Percentiles rank a stretch among this genome's conserved stretches.
Evolutionary conservation across 2,888 invertebrate genomes (phyloP).

Genomic region (Phasia obesa): DNA sequence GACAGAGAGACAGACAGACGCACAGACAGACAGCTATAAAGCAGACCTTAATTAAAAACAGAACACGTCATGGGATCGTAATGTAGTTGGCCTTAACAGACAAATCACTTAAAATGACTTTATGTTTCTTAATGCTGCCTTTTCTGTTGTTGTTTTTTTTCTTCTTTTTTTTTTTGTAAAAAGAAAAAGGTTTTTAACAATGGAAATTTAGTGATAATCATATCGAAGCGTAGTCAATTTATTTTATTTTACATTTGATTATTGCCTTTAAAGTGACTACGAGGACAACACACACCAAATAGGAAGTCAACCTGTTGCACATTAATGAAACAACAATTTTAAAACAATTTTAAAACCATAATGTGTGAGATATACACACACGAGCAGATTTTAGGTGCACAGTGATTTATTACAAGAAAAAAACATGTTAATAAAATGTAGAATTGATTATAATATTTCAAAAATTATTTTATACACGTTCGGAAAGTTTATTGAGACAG

Average conservation of each 20-base stretch:
- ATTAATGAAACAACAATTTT: constrained; percentile 5
- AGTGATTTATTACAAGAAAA: too few species aligned
- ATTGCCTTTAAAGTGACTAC: constrained; percentile 19
- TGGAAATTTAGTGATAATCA: constrained; percentile 49
- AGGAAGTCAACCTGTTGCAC: constrained; percentile 52
- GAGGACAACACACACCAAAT: constrained; percentile 19
- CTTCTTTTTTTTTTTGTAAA: too few species aligned
- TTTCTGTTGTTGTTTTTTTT: not conserved
- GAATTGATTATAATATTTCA: too few species aligned
- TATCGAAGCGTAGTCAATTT: constrained; percentile 39
- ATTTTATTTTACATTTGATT: constrained; percentile 27
- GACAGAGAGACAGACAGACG: not conserved
- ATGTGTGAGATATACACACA: not conserved
- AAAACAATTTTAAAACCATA: not conserved
- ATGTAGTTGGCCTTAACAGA: constrained; percentile 69
- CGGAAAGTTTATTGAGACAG: too few species aligned
- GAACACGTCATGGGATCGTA: constrained; percentile 72
- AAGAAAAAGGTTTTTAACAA: constrained; percentile 33
- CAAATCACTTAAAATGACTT: constrained; percentile 51
- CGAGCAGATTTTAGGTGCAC: not conserved
- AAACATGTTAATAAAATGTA: too few species aligned
- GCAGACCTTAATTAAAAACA: constrained; percentile 46
- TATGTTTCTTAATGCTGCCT: constrained; percentile 14
- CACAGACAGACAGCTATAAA: not conserved
- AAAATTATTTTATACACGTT: too few species aligned